These are phyloP conservation scores for Mechanitis messenoides DNA, from an alignment of 2,888 invertebrate species.

Conservation along the genomic window DNA sequence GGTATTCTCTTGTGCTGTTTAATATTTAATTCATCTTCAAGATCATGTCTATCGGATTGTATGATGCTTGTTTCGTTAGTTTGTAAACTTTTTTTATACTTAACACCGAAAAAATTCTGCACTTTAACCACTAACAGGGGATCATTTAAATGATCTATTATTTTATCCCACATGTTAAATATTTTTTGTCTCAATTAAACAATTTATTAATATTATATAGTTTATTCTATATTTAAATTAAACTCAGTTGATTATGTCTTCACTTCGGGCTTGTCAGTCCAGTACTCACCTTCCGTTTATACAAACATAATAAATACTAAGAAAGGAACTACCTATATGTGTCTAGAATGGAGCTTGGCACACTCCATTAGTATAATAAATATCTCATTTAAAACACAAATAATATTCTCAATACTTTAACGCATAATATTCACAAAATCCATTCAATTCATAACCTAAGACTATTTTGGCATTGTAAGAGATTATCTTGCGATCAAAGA, in stretches of 20 bases:
- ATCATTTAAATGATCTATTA: conserved; percentile 83
- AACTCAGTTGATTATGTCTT: neutral
- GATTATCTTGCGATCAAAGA: too few relatives aligned
- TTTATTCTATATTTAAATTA: neutral
- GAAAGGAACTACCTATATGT: neutral
- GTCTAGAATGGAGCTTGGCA: neutral
- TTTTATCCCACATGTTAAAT: conserved; percentile 59
- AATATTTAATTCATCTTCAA: conserved; percentile 45
- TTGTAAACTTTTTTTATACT: conserved; percentile 56
- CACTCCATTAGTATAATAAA: neutral
- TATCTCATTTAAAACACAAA: too few relatives aligned
- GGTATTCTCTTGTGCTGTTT: conserved; percentile 59
- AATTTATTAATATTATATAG: neutral
- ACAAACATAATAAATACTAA: neutral
- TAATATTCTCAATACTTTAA: too few relatives aligned
- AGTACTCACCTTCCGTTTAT: neutral
- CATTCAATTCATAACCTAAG: too few relatives aligned
- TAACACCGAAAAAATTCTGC: conserved; percentile 87
- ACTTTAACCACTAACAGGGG: conserved; percentile 86
- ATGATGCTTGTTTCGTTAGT: conserved; percentile 46
- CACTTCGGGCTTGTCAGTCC: too few relatives aligned
- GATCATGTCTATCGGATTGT: conserved; percentile 48
- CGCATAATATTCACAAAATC: too few relatives aligned
- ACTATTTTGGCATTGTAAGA: too few relatives aligned
- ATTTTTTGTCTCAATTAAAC: conserved; percentile 1